Percentiles rank a stretch among this genome's conserved stretches.
Conservation (phyloP, 1,140 invertebrate species). For the Asobara japonica region DNA sequence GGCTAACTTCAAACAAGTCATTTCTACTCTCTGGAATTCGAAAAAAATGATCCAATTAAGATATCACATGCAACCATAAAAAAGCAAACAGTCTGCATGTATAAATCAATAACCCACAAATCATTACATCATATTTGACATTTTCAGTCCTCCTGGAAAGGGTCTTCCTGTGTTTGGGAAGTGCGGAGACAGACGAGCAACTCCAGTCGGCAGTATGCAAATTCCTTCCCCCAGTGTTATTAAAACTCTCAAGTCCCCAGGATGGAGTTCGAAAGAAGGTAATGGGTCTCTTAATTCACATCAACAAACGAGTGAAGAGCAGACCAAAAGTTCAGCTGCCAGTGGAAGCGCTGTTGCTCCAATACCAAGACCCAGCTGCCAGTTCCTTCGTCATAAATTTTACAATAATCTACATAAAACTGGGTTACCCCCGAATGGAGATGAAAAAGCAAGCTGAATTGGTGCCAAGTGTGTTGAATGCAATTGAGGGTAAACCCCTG, state of each 20-base stretch:
- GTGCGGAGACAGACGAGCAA: conserved; percentile 89
- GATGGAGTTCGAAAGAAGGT: conserved; percentile 89
- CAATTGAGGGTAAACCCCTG: conserved; percentile 82
- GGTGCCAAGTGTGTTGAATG: conserved; percentile 79
- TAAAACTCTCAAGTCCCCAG: conserved; percentile 87
- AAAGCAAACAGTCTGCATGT: too few relatives aligned
- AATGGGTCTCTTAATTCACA: conserved; percentile 92
- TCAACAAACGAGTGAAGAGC: conserved; percentile 89
- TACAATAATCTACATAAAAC: conserved; percentile 92
- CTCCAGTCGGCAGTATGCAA: conserved; percentile 83
- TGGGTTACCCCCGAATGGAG: conserved; percentile 86
- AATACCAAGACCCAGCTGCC: conserved; percentile 82
- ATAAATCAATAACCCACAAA: too few relatives aligned
- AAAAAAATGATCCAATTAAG: too few relatives aligned
- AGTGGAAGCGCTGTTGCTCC: conserved; percentile 82
- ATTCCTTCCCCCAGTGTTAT: conserved; percentile 88
- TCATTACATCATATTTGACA: background rate
- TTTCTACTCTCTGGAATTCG: conserved; percentile 14
- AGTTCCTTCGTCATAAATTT: conserved; percentile 93
- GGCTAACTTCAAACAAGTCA: conserved; percentile 36
- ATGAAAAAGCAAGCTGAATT: conserved; percentile 80
- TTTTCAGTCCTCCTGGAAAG: conserved; percentile 79
- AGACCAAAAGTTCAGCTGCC: conserved; percentile 85
- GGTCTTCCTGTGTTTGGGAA: conserved; percentile 87
- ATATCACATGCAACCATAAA: too few relatives aligned